Conservation (phyloP, 2,888 invertebrate species). For the Vandiemenella viatica region DNA sequence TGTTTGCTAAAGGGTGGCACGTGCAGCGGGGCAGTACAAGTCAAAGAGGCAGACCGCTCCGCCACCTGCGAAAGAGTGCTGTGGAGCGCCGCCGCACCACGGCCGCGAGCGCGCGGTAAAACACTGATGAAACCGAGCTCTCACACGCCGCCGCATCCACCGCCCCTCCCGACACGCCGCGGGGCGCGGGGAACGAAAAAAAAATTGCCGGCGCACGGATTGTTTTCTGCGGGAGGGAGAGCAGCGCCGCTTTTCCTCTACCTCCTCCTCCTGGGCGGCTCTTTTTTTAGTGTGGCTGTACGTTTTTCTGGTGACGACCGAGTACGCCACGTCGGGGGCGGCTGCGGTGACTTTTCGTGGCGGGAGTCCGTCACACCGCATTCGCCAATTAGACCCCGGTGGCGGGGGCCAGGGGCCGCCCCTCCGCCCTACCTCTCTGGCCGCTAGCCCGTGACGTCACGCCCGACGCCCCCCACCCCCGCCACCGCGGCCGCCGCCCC, state of each 20-base stretch:
- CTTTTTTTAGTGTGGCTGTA: no score
- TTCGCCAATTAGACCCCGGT: slow-evolving; percentile 18
- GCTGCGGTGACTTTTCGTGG: slow-evolving; percentile 12
- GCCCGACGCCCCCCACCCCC: background rate
- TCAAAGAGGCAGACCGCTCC: no score
- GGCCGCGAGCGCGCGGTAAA: background rate
- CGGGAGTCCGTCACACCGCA: slow-evolving; percentile 16
- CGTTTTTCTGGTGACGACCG: background rate
- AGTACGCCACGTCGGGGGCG: slow-evolving; percentile 2
- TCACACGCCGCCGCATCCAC: background rate
- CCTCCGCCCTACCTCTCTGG: slow-evolving; percentile 2
- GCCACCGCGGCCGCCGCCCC: background rate
- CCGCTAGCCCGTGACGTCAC: slow-evolving; percentile 1
- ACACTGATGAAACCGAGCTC: background rate
- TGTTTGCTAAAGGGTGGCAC: no score
- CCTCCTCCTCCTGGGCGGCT: no score
- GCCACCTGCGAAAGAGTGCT: background rate
- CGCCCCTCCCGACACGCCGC: background rate
- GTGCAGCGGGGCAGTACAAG: no score
- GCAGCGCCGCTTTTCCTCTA: background rate
- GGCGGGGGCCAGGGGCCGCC: slow-evolving; percentile 6
- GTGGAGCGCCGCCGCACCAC: background rate
- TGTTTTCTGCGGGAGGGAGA: background rate
- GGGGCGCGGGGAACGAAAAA: background rate
- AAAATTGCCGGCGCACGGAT: background rate